Conservation (phyloP, 2,888 invertebrate species). For the Drosophila limbata region DNA sequence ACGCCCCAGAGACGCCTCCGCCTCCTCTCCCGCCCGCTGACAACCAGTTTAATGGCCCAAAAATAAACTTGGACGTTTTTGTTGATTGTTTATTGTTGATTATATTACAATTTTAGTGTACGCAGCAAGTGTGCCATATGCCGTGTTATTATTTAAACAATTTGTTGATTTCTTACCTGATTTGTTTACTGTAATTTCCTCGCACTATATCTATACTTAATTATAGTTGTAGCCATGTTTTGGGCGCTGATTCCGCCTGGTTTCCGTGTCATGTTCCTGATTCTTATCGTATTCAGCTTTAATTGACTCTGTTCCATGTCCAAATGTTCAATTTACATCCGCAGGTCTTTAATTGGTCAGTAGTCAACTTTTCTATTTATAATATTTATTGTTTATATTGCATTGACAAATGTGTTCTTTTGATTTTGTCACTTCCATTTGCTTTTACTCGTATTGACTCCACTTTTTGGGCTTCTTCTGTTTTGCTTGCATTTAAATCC, state of each 20-base stretch:
- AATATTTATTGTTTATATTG: slow-evolving; percentile 14
- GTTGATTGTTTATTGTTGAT: slow-evolving; percentile 39
- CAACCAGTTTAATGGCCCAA: slow-evolving; percentile 30
- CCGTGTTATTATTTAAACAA: slow-evolving; percentile 58
- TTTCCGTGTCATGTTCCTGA: slow-evolving; percentile 36
- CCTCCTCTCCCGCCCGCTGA: neutral
- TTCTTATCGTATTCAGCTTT: slow-evolving; percentile 33
- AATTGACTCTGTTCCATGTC: slow-evolving; percentile 20
- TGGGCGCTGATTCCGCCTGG: slow-evolving; percentile 8
- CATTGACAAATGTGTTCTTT: slow-evolving; percentile 5
- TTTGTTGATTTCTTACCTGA: slow-evolving; percentile 33
- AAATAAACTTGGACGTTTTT: slow-evolving; percentile 46
- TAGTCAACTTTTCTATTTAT: slow-evolving; percentile 12
- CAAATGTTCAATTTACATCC: slow-evolving; percentile 30
- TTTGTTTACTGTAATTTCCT: slow-evolving; percentile 6
- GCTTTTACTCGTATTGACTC: neutral
- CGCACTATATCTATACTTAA: slow-evolving; percentile 10
- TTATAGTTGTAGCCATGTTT: slow-evolving; percentile 17
- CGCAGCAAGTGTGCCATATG: slow-evolving; percentile 47
- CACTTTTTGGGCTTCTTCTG: slow-evolving; percentile 45
- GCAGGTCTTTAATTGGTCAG: slow-evolving; percentile 30
- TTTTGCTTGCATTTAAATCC: neutral
- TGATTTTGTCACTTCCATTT: slow-evolving; percentile 21
- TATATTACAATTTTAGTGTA: slow-evolving; percentile 41
- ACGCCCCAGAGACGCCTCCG: slow-evolving; percentile 17